These are phyloP conservation scores for Brachionus plicatilis DNA, from an alignment of 1,140 invertebrate genomes.

Conservation along the genomic window DNA sequence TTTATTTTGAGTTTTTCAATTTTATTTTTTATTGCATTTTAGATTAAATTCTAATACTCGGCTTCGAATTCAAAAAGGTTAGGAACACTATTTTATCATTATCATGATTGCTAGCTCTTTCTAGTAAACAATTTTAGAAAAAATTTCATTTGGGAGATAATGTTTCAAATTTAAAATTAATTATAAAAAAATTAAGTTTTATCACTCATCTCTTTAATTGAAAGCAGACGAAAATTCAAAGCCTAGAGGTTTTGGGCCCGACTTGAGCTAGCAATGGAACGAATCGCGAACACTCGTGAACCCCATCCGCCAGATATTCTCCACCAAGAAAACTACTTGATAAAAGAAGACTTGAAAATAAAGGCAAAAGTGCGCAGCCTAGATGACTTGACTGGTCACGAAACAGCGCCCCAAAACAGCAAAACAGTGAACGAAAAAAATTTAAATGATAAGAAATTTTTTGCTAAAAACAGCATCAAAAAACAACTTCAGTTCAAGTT, in stretches of 20 bases:
- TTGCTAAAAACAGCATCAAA: neutral
- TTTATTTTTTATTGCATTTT: neutral
- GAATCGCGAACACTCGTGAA: neutral
- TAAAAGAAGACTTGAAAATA: neutral
- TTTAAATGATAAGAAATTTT: neutral
- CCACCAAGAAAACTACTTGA: neutral
- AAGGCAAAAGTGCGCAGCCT: neutral
- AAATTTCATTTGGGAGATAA: neutral
- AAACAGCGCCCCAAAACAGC: neutral
- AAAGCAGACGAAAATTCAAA: neutral
- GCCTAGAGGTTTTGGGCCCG: neutral
- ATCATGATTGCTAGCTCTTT: neutral
- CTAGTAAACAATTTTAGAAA: neutral
- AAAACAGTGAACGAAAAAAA: neutral
- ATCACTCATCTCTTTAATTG: neutral
- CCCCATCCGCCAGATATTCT: neutral
- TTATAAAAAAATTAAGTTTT: neutral
- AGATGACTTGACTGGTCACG: neutral
- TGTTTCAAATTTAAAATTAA: neutral
- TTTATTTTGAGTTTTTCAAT: neutral
- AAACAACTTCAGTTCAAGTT: constrained; percentile 15
- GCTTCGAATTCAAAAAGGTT: neutral
- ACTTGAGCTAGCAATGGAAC: neutral
- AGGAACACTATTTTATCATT: neutral
- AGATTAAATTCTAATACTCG: neutral